Conservation (phyloP, 2,113 vertebrate species). For the Cochlearius cochlearius region DNA sequence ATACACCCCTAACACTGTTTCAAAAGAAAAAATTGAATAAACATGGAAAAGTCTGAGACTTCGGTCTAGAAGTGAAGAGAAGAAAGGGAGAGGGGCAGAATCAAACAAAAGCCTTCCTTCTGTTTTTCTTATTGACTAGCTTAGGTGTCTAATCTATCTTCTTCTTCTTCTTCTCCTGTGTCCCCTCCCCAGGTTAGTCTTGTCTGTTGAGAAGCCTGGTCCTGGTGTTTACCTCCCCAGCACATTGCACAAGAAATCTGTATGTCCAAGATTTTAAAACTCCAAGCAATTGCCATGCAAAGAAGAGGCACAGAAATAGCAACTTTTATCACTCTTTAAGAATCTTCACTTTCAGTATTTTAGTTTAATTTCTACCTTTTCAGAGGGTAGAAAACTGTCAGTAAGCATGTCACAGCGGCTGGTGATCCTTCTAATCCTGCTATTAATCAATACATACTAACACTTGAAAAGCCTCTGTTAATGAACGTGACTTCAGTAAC, state of each 20-base stretch:
- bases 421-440: background rate
- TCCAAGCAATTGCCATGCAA: background rate
- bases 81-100: background rate
- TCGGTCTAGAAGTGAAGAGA: background rate
- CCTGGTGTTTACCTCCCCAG: background rate
- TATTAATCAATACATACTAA: background rate
- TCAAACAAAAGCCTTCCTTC: background rate
- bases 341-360: background rate
- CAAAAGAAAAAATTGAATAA: background rate
- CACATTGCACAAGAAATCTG: background rate
- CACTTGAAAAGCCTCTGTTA: background rate
- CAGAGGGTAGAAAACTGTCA: background rate
- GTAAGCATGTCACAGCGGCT: background rate
- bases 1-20: background rate
- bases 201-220: background rate
- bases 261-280: background rate
- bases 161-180: background rate
- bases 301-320: background rate
- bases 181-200: background rate
- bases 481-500: background rate
- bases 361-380: background rate
- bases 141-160: background rate
- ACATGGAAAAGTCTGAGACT: background rate
- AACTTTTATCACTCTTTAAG: background rate
- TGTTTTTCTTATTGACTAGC: background rate